These are phyloP conservation scores for Synergus gifuensis DNA, from an alignment of 2,888 invertebrate species.

Conservation along the genomic window DNA sequence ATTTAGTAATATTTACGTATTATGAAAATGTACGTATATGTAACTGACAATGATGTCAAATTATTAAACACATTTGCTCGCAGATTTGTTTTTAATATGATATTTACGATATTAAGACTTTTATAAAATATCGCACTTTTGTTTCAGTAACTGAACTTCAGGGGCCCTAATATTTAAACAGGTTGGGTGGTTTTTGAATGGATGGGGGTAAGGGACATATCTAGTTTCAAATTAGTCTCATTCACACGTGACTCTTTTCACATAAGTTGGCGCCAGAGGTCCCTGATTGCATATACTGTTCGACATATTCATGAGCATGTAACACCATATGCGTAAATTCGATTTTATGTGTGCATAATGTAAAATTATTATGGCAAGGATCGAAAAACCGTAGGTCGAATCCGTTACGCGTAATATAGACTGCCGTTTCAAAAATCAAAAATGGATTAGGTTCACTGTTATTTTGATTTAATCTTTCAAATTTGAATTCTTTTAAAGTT, in stretches of 20 bases:
- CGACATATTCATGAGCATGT: conserved; percentile 24
- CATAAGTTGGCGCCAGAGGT: conserved; percentile 43
- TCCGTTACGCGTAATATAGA: background rate
- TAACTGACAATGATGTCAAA: too few species aligned
- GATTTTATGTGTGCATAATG: background rate
- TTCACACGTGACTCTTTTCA: conserved; percentile 50
- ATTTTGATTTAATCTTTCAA: background rate
- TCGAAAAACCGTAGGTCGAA: background rate
- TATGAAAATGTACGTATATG: too few species aligned
- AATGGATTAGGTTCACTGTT: background rate
- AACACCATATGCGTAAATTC: background rate
- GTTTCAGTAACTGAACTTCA: background rate
- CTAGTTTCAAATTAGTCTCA: conserved; percentile 58
- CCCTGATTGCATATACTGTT: conserved; percentile 61
- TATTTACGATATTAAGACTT: background rate
- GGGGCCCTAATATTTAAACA: background rate
- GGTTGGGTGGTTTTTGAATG: background rate
- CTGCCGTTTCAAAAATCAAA: background rate
- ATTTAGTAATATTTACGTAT: too few species aligned
- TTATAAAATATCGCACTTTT: background rate
- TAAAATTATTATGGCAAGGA: background rate
- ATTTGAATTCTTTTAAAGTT: background rate
- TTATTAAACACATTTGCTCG: background rate
- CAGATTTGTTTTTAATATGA: background rate
- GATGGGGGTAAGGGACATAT: conserved; percentile 42